Evolutionary conservation across 2,113 vertebrate species (phyloP), one percentile per base, ranked within the genome.

Genomic region (Ochotona curzoniae): DNA sequence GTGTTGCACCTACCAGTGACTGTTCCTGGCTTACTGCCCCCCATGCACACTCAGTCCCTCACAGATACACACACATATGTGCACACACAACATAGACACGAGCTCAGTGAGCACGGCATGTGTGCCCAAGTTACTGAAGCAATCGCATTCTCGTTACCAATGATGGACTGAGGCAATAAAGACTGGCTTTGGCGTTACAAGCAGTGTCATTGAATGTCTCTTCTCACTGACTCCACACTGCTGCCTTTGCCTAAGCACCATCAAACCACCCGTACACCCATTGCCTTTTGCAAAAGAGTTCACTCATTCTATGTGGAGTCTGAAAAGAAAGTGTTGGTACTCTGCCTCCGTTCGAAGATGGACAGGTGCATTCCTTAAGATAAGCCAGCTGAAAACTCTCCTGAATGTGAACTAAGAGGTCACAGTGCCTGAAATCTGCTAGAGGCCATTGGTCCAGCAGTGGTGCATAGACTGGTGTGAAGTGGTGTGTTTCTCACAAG

Each of bases 301-400:
- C 15, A 71, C 32, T 35, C 4, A 47, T 1, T 82, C 71, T 64
- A 75, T 35, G 25, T 30, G 10, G 21, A 70, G 0, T 30, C 4
- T n/a, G 49, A 10, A n/a, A 7, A 83, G 35, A 64, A 38, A 17
- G 1, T 10, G 44, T 51, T 76, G 26, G 11, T 0, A 2, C 5
- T 14, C 32, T 1, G 4, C 12, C 9, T n/a, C 28, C 28, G 30
- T 32, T 17, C 8, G 38, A 0, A 25, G 13, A 49, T 5, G 17
- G 35, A 32, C 35, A 88, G 7, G 35, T 90, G 8, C 14, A 23
- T 7, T 57, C 32, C 5, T 8, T 44, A 47, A 20, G 3, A 9
- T 18, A 30, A 35, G 21, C 8, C 8, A 84, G 8, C 1, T 12
- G 26, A 70, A 6, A 18, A 70, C 4, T 15, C 1, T 60, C 44